Evolutionary conservation across 1,140 invertebrate species (phyloP).

Genomic region (Drosophila pachea): DNA sequence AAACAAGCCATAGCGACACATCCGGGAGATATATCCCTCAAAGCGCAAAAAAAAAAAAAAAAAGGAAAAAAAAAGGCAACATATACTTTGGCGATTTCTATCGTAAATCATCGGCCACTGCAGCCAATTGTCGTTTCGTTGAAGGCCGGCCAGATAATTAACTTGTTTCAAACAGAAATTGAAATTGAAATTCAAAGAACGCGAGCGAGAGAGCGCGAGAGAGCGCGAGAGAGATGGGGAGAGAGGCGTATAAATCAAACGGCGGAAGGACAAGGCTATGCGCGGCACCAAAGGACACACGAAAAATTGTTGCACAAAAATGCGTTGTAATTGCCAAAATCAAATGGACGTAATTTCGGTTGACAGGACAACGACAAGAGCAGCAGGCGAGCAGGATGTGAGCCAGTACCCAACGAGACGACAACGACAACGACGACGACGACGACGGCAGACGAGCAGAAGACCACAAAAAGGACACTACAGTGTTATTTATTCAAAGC

Average conservation of each 20-base stretch:
- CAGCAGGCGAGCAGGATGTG: not conserved
- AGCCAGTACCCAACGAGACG: not conserved
- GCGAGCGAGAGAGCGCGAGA: constrained; percentile 17
- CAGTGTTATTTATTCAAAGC: constrained; percentile 74
- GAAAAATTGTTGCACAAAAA: constrained; percentile 72
- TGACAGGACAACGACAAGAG: constrained; percentile 49
- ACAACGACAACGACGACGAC: too few species aligned
- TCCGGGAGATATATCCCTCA: not conserved
- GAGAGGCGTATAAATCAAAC: constrained; percentile 45
- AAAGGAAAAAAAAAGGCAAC: constrained; percentile 1
- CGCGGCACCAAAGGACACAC: constrained; percentile 28
- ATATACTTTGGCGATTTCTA: constrained; percentile 6
- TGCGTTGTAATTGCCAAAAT: constrained; percentile 75
- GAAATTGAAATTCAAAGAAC: constrained; percentile 65
- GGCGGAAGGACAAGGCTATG: not conserved
- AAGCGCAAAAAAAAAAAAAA: constrained; percentile 34
- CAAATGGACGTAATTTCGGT: constrained; percentile 73
- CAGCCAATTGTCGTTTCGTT: constrained; percentile 53
- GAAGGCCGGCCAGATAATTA: constrained; percentile 68
- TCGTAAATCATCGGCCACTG: constrained; percentile 45
- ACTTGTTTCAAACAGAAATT: constrained; percentile 28
- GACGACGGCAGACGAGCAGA: not conserved
- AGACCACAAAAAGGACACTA: constrained; percentile 40
- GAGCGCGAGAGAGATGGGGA: not conserved
- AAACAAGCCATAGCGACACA: constrained; percentile 9